Percentiles rank a stretch among this genome's conserved stretches.
phyloP scores from a whole-genome alignment of 2,888 invertebrate genomes.

The Ceramica pisi region DNA sequence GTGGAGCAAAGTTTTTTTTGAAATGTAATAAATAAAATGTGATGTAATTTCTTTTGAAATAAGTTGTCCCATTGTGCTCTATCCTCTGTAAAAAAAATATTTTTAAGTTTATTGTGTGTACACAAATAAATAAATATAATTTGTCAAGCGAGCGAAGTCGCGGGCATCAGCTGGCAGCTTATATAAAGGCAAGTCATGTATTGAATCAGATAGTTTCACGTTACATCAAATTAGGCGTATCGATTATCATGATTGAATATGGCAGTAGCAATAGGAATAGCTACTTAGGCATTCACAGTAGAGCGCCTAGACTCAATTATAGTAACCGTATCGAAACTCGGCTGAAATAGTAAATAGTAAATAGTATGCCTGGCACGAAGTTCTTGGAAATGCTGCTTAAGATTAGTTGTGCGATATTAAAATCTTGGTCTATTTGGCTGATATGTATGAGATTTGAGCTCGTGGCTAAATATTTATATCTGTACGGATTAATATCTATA shows the following conservation, averaged over 20 bases:
- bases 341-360: too few relatives aligned
- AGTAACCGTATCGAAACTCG: slow-evolving; percentile 23
- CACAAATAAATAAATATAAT: too few relatives aligned
- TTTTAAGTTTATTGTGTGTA: too few relatives aligned
- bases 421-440: not conserved
- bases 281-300: slow-evolving; percentile 39
- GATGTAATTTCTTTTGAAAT: too few relatives aligned
- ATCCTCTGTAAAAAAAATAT: too few relatives aligned
- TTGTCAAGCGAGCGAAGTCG: too few relatives aligned
- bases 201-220: slow-evolving; percentile 5
- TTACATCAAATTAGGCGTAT: slow-evolving; percentile 14
- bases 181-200: not conserved
- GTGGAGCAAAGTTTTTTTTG: too few relatives aligned
- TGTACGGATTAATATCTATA: too few relatives aligned
- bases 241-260: slow-evolving; percentile 34
- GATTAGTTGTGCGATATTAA: slow-evolving; percentile 16
- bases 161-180: too few relatives aligned
- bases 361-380: slow-evolving; percentile 43
- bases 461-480: too few relatives aligned
- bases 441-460: not conserved
- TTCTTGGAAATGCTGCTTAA: slow-evolving; percentile 6
- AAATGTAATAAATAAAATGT: too few relatives aligned
- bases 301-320: slow-evolving; percentile 45
- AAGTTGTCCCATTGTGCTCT: too few relatives aligned
- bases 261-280: slow-evolving; percentile 3